Percentiles rank a stretch among this genome's conserved stretches.
These are phyloP conservation scores for Glyphotaelius pellucidus DNA, from an alignment of 2,888 invertebrate genomes.

Conservation along the genomic window DNA sequence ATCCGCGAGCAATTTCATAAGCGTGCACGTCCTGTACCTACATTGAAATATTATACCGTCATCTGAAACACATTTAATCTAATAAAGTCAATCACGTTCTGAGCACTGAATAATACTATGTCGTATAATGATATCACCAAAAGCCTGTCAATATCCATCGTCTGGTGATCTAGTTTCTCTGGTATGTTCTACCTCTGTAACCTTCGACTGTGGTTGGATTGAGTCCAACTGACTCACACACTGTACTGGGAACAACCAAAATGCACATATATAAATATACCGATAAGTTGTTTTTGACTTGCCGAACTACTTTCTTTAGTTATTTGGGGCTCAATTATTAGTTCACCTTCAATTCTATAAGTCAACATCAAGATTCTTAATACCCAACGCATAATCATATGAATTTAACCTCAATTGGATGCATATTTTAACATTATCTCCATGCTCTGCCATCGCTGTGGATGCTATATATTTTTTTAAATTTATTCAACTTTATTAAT, in stretches of 20 bases:
- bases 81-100: neutral
- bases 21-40: neutral
- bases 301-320: neutral
- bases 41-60: neutral
- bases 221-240: neutral
- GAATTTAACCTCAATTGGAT: neutral
- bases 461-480: too few species aligned
- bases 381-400: neutral
- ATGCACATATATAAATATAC: neutral
- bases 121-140: slow-evolving; percentile 20
- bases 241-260: neutral
- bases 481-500: too few species aligned
- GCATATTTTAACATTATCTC: too few species aligned
- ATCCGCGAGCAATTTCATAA: neutral
- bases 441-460: too few species aligned
- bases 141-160: neutral
- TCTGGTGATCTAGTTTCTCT: slow-evolving; percentile 35
- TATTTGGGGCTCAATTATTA: neutral
- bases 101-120: neutral
- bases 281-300: neutral
- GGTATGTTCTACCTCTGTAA: slow-evolving; percentile 12
- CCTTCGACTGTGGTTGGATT: slow-evolving; percentile 40
- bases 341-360: neutral
- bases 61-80: neutral
- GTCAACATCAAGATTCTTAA: neutral